Base-by-base conservation (phyloP, 2,888 invertebrate species). In the Drosophila yooni region DNA sequence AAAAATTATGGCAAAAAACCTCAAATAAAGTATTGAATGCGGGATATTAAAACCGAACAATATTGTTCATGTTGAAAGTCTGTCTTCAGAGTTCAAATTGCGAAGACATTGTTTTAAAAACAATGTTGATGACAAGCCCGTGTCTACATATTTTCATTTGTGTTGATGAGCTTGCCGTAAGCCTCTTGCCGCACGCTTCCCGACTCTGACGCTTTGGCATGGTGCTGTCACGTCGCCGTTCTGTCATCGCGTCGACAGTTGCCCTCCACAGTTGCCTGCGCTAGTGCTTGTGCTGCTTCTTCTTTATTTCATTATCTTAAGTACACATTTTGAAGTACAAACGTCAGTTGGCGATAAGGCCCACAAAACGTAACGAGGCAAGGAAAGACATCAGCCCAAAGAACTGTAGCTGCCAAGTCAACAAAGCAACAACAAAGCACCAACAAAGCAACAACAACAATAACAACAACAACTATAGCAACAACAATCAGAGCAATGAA, bases 311-410 rank as follows among this genome's bases (percentile, higher is more conserved):
- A 82, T 88, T 88, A 88, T 88, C 88, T 90, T 88, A 90, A 90
- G 89, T 90, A 88, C 88, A 88, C 88, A 90, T 74, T 90, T 89
- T 83, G 90, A 88, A 84, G 89, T 88, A 88, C 88, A 88, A 88
- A 90, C 87, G 90, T 88, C 90, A 90, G 87, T 88, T 82, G 79
- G 79, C 82, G 87, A 88, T 90, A 90, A 88, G 71, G 66, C 54
- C 31, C 69, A 61, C 60, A 63, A 52, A 81, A 83, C 62, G 82
- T 75, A 72, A 60, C 71, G 67, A 68, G 74, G 57, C 86, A 72
- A 70, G 82, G 73, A 60, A 82, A 89, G 78, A 82, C 82, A 76
- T 27, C 56, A 56, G n/a, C 38, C 60, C 56, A 66, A 66, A 58
- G 70, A 51, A 62, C 64, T 76, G 59, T 76, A 60, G 69, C 70